phyloP scores from a whole-genome alignment of 2,888 invertebrate species.

The Cosmopolites sordidus region DNA sequence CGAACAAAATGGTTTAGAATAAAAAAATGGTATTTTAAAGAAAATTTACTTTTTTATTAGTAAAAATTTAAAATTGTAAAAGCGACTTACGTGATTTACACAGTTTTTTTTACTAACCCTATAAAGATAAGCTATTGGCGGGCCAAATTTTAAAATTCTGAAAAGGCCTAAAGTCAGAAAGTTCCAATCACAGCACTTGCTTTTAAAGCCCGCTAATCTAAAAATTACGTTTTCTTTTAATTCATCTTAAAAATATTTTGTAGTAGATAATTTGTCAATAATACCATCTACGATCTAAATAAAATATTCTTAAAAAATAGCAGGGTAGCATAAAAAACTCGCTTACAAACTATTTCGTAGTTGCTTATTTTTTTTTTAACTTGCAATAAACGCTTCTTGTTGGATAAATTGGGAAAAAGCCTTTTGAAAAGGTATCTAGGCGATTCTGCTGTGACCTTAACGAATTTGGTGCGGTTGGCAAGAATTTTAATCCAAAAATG shows the following conservation, averaged over 20 bases:
- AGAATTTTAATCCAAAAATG: too few species aligned
- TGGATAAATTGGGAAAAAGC: too few species aligned
- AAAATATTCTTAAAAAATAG: conserved; percentile 1
- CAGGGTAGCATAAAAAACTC: background rate
- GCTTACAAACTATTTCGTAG: background rate
- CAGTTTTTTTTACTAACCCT: too few species aligned
- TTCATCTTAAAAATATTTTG: background rate
- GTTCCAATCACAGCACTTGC: background rate
- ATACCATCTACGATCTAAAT: background rate
- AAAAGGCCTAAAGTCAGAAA: background rate
- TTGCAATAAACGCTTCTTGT: too few species aligned
- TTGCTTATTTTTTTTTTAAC: background rate
- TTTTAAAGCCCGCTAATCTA: conserved; percentile 1
- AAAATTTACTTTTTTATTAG: background rate
- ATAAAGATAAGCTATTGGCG: too few species aligned
- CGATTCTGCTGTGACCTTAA: too few species aligned
- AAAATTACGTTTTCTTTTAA: too few species aligned
- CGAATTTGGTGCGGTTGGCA: too few species aligned
- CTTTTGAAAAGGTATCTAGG: too few species aligned
- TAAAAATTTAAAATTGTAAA: too few species aligned
- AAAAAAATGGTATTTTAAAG: background rate
- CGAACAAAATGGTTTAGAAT: too few species aligned
- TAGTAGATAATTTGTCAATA: background rate
- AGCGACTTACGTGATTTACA: too few species aligned
- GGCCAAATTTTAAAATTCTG: background rate